phyloP scores from a whole-genome alignment of 1,140 invertebrate genomes.

The Scaptodrosophila lebanonensis region DNA sequence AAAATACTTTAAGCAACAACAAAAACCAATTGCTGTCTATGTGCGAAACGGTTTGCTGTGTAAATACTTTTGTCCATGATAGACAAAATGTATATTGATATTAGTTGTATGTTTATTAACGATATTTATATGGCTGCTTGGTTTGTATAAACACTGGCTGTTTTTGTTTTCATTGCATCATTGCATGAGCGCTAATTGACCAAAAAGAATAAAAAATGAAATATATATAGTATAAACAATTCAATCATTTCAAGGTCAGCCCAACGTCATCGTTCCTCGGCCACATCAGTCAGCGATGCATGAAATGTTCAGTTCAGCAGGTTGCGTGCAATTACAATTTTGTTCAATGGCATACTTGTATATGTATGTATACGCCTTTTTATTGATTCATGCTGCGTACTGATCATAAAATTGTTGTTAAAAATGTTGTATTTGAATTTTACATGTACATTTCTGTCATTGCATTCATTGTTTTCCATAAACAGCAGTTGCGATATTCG shows the following conservation, averaged over 20 bases:
- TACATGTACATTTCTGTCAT: constrained; percentile 38
- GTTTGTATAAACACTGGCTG: constrained; percentile 1
- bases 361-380: constrained; percentile 14
- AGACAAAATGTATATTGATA: neutral
- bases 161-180: constrained; percentile 12
- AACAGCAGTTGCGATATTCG: constrained; percentile 20
- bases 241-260: constrained; percentile 48
- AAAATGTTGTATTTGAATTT: constrained; percentile 53
- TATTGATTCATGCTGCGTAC: constrained; percentile 36
- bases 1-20: too few relatives aligned
- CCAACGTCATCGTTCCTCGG: constrained; percentile 38
- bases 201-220: constrained; percentile 57
- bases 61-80: neutral
- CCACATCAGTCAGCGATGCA: constrained; percentile 39
- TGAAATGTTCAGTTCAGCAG: constrained; percentile 64
- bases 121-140: constrained; percentile 18
- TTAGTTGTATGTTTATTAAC: too few relatives aligned
- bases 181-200: constrained; percentile 39
- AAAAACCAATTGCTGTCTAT: too few relatives aligned
- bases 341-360: constrained; percentile 22
- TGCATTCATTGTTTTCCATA: constrained; percentile 27
- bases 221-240: constrained; percentile 46
- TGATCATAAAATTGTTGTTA: constrained; percentile 46
- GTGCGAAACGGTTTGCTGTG: too few relatives aligned
- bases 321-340: constrained; percentile 44